These are phyloP conservation scores for Pelagia noctiluca DNA, from an alignment of 30 jellyfish, hydroid and myxozoan species.

Conservation along the genomic window DNA sequence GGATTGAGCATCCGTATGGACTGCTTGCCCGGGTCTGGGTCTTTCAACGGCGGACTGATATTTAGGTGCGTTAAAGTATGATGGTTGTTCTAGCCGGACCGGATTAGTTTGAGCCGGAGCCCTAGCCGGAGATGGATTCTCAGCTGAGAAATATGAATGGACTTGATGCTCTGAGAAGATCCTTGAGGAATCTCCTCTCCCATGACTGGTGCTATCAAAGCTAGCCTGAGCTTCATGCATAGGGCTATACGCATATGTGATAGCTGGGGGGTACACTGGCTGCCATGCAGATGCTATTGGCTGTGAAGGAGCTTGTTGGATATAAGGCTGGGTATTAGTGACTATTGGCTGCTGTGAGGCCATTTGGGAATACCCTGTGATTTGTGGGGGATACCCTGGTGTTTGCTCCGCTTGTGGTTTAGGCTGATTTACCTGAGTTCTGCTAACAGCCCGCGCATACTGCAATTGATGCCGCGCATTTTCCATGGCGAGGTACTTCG, in stretches of 20 bases:
- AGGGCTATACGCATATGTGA: conserved; percentile 61
- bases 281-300: conserved; percentile 62
- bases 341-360: conserved; percentile 23
- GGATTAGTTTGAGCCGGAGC: neutral
- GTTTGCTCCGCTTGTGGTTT: conserved; percentile 29
- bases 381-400: conserved; percentile 23
- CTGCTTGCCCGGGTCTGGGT: conserved; percentile 48
- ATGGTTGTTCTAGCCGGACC: conserved; percentile 28
- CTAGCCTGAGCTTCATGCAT: conserved; percentile 11
- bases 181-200: conserved; percentile 12
- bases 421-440: neutral
- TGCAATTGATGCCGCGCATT: conserved; percentile 76
- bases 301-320: conserved; percentile 17
- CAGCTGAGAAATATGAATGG: neutral
- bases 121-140: neutral
- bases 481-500: conserved; percentile 90
- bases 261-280: conserved; percentile 55
- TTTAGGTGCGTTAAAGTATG: conserved; percentile 22
- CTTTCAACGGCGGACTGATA: conserved; percentile 42
- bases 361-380: conserved; percentile 10
- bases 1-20: conserved; percentile 57
- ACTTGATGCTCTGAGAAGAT: neutral
- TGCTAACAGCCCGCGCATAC: conserved; percentile 60
- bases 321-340: conserved; percentile 7
- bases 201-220: neutral